Conservation (phyloP, 2,888 invertebrate species). For the Agriopis aurantiaria region DNA sequence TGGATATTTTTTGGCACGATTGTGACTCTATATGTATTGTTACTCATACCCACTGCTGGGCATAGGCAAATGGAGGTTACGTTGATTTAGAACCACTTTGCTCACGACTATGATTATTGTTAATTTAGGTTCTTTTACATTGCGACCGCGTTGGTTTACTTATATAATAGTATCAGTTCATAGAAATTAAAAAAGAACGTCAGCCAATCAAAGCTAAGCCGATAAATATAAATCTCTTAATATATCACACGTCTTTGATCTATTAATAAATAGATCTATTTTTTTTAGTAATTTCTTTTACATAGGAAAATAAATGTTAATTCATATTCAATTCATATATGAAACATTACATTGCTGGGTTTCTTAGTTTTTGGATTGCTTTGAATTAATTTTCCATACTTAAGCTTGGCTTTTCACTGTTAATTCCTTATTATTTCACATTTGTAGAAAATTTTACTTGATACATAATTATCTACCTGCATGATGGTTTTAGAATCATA, state of each 20-base stretch:
- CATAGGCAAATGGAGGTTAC: no score
- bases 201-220: neutral
- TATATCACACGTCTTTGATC: neutral
- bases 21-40: no score
- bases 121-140: no score
- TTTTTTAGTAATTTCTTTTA: neutral
- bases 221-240: neutral
- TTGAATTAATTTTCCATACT: conserved; percentile 62
- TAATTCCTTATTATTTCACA: conserved; percentile 29
- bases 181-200: neutral
- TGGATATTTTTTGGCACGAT: no score
- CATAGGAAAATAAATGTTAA: neutral
- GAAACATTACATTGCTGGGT: conserved; percentile 36
- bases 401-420: conserved; percentile 62
- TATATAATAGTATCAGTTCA: neutral
- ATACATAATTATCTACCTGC: conserved; percentile 5
- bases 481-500: conserved; percentile 10
- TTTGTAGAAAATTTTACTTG: conserved; percentile 8
- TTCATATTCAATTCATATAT: conserved; percentile 13
- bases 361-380: conserved; percentile 68
- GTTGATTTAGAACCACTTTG: no score
- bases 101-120: no score
- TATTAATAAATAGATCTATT: neutral
- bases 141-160: no score
- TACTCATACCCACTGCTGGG: no score